These are phyloP conservation scores for Ophion costatus DNA, from an alignment of 2,888 invertebrate genomes.

Conservation along the genomic window DNA sequence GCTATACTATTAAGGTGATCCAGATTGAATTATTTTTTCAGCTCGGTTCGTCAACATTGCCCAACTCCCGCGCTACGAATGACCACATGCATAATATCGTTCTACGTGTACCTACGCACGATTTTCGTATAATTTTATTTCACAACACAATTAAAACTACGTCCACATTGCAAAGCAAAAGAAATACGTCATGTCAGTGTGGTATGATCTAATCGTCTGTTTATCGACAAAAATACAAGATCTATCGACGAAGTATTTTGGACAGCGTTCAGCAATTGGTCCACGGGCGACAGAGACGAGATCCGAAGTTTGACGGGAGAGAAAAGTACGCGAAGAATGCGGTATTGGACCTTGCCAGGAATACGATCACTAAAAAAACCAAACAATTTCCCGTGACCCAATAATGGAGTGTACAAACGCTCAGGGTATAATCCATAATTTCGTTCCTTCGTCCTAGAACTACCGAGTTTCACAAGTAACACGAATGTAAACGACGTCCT, in stretches of 20 bases:
- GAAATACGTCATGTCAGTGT: too few species aligned
- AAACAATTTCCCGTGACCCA: background rate
- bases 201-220: background rate
- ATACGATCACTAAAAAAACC: background rate
- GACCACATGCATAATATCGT: too few species aligned
- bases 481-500: constrained; percentile 42
- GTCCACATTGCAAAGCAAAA: too few species aligned
- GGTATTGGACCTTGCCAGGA: constrained; percentile 39
- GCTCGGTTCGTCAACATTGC: too few species aligned
- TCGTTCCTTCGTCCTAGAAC: background rate
- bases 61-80: too few species aligned
- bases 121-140: background rate
- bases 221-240: background rate
- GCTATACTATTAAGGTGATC: too few species aligned
- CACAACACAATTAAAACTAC: too few species aligned
- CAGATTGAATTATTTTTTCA: too few species aligned
- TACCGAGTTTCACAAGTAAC: background rate
- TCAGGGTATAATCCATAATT: constrained; percentile 27
- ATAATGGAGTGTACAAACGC: background rate
- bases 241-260: background rate
- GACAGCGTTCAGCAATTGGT: background rate
- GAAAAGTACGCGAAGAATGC: constrained; percentile 8
- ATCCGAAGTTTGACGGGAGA: background rate
- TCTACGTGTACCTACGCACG: too few species aligned
- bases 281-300: background rate